Evolutionary conservation across 2,888 invertebrate species (phyloP), one percentile per base, ranked within the genome.

Genomic region (Epistrophe eligans): DNA sequence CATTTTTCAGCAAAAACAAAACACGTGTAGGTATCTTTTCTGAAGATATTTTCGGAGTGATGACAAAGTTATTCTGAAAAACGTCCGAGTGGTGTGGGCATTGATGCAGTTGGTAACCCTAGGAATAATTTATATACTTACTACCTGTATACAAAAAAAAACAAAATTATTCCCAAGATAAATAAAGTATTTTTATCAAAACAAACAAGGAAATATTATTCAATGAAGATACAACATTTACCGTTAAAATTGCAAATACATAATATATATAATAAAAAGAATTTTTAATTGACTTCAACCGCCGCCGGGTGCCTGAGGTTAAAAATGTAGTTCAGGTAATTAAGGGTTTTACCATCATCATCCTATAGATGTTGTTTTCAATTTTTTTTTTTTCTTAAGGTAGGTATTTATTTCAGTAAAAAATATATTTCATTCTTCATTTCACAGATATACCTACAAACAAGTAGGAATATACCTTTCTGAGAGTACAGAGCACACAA

Each of bases 321-420:
- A 57, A 76, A 70, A 52, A 40, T 76, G 76, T 76, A 52, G 28
- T 77, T 72, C 72, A 77, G 72, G 77, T 77, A 80, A 84, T 84
- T 84, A 81, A 73, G 66, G 76, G 81, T 71, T 55, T 66, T 67
- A 67, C 38, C n/a, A 24, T 52, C n/a, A 24, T 52, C n/a, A n/a
- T n/a, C 11, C 50, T 2, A 43, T 15, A 3, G 8, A 70, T 24
- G 24, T 70, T 38, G 0, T 48, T 66, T 66, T 50, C 9, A 50
- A n/a, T 45, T 45, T 43, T 35, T 35, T 32, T 45, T 45, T 43
- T 35, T 35, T 35, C 9, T 35, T 35, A 7, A 32, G 38, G 19
- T 35, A 19, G 13, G 5, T 52, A 15, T 24, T 52, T 52, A 15
- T 52, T 52, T 28, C 2, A 24, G 24, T 0, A 52, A 67, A 24